These are phyloP conservation scores for Plecturocebus donacophilus DNA, from an alignment of 2,113 vertebrate genomes.

Conservation along the genomic window DNA sequence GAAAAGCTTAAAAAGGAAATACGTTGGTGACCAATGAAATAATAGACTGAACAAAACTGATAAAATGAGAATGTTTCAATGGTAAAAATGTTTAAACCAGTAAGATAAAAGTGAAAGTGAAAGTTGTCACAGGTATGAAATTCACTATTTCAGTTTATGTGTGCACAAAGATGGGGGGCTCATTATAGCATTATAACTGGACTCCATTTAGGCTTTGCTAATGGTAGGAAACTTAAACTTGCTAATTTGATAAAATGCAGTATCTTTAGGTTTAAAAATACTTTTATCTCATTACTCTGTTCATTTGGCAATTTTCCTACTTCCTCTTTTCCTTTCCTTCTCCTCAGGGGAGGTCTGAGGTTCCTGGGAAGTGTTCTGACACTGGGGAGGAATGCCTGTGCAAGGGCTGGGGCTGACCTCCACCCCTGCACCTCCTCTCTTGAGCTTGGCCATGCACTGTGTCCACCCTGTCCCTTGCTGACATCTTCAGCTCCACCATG, in stretches of 20 bases:
- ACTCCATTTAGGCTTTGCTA: neutral
- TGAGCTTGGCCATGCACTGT: neutral
- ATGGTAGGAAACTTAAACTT: constrained; percentile 17
- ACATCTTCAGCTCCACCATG: neutral
- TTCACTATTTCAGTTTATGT: neutral
- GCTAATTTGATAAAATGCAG: neutral
- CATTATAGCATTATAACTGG: neutral
- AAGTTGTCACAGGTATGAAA: neutral
- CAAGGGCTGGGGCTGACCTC: neutral
- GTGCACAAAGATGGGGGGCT: neutral
- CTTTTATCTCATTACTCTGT: neutral
- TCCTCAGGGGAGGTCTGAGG: neutral
- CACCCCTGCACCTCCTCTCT: neutral
- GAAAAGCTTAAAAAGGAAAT: constrained; percentile 13
- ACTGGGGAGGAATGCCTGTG: neutral
- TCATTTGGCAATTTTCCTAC: neutral
- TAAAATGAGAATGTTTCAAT: neutral
- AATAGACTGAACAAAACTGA: constrained; percentile 7
- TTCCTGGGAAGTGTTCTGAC: neutral
- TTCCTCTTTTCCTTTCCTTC: neutral
- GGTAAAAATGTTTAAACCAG: neutral
- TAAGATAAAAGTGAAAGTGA: neutral
- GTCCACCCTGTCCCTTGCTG: neutral
- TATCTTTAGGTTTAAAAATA: neutral
- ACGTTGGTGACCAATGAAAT: neutral